Conservation (phyloP, 2,888 invertebrate species). For the Oligia latruncula region DNA sequence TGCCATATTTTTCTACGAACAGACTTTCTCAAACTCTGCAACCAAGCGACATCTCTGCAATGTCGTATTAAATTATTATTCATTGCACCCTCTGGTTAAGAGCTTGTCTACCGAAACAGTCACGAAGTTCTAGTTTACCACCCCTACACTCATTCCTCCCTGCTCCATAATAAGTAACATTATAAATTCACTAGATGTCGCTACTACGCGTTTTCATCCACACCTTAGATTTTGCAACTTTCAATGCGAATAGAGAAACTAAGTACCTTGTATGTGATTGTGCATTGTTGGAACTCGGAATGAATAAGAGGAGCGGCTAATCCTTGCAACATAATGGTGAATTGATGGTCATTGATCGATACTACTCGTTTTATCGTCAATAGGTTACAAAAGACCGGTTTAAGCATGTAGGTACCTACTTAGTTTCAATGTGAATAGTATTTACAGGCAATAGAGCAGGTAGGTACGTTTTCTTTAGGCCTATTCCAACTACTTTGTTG, state of each 20-base stretch:
- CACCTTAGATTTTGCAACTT: conserved; percentile 63
- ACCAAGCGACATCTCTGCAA: conserved; percentile 27
- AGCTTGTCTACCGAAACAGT: background rate
- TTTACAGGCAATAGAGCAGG: background rate
- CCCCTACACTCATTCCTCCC: background rate
- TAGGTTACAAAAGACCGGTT: conserved; percentile 41
- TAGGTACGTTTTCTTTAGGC: background rate
- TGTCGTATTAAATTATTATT: background rate
- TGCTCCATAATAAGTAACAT: background rate
- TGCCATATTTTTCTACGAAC: background rate
- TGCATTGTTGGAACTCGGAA: conserved; percentile 60
- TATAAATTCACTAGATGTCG: conserved; percentile 48
- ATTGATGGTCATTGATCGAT: conserved; percentile 51
- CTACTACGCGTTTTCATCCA: conserved; percentile 51
- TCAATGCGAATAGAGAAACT: conserved; percentile 52
- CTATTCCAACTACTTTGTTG: background rate
- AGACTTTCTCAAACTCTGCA: background rate
- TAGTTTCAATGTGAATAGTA: conserved; percentile 13
- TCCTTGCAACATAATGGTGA: conserved; percentile 61
- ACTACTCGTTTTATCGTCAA: conserved; percentile 56
- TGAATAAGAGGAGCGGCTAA: conserved; percentile 66
- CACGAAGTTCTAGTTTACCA: background rate
- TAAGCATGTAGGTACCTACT: conserved; percentile 11
- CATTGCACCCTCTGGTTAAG: no score
- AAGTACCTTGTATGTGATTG: conserved; percentile 52